These are phyloP conservation scores for Athripsodes cinereus DNA, from an alignment of 2,888 invertebrate species.

Conservation along the genomic window DNA sequence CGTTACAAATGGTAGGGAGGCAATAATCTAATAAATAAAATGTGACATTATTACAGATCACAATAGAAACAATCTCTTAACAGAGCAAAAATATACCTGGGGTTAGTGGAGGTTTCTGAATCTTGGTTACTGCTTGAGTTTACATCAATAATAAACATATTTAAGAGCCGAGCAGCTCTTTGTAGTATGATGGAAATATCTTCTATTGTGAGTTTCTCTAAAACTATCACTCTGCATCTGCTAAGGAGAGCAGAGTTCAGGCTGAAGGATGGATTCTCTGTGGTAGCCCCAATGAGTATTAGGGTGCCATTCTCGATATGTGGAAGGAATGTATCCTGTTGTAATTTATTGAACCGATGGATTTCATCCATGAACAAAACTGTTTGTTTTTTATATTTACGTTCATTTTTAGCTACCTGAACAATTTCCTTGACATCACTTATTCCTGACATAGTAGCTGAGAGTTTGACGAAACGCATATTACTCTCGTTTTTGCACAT, in stretches of 20 bases:
- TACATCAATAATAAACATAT: conserved; percentile 28
- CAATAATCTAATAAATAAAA: too few relatives aligned
- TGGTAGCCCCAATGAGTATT: conserved; percentile 74
- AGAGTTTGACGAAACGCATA: conserved; percentile 64
- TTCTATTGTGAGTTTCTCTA: conserved; percentile 60
- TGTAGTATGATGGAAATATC: conserved; percentile 57
- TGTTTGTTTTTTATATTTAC: conserved; percentile 62
- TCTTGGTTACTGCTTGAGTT: too few relatives aligned
- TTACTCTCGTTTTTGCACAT: conserved; percentile 56
- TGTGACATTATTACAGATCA: too few relatives aligned
- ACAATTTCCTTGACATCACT: conserved; percentile 72
- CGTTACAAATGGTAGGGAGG: too few relatives aligned
- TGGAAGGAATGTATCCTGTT: conserved; percentile 76
- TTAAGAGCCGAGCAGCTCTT: conserved; percentile 44
- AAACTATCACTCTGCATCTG: conserved; percentile 68
- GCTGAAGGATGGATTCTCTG: conserved; percentile 83
- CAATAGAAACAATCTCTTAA: too few relatives aligned
- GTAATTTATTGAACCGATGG: conserved; percentile 77
- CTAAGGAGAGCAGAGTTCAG: conserved; percentile 74
- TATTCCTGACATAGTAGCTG: conserved; percentile 70
- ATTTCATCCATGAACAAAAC: conserved; percentile 84
- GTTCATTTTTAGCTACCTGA: conserved; percentile 65
- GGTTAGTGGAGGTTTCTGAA: too few relatives aligned
- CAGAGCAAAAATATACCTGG: too few relatives aligned
- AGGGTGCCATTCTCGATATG: conserved; percentile 77